A percentile compares a stretch with the other conserved stretches of the same genome.
phyloP scores from a whole-genome alignment of 2,797 vertebrate species.

The Scarus forsteni region DNA sequence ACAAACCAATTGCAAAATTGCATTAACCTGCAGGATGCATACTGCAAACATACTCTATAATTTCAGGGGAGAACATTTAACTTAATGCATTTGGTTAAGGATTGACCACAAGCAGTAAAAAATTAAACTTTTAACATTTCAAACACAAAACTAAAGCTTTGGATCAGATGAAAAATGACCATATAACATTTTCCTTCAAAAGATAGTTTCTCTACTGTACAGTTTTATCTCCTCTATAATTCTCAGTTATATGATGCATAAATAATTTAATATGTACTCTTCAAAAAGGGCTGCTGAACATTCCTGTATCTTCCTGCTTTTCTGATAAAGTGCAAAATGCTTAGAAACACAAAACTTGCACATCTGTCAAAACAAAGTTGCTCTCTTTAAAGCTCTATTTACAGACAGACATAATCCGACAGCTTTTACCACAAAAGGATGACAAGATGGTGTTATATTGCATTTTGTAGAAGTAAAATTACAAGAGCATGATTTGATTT shows the following conservation, averaged over 20 bases:
- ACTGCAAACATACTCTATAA: slow-evolving; percentile 27
- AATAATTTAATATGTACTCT: slow-evolving; percentile 34
- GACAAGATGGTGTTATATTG: background rate
- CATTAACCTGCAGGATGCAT: slow-evolving; percentile 42
- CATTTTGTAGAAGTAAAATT: background rate
- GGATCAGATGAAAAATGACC: slow-evolving; percentile 29
- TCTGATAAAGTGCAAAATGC: slow-evolving; percentile 76
- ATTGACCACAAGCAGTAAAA: slow-evolving; percentile 1
- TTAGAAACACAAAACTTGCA: slow-evolving; percentile 54
- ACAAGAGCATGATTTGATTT: slow-evolving; percentile 19
- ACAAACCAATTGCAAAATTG: slow-evolving; percentile 20
- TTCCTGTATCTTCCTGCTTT: slow-evolving; percentile 45
- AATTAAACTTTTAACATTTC: slow-evolving; percentile 14
- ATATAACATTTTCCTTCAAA: slow-evolving; percentile 41
- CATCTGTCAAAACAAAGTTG: slow-evolving; percentile 14
- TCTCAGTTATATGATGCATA: slow-evolving; percentile 36
- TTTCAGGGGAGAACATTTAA: background rate
- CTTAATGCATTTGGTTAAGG: slow-evolving; percentile 13
- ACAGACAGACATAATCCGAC: slow-evolving; percentile 14
- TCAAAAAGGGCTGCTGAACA: slow-evolving; percentile 31
- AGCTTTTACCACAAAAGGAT: background rate
- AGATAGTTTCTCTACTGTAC: slow-evolving; percentile 51
- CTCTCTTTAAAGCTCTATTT: slow-evolving; percentile 20
- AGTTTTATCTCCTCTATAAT: slow-evolving; percentile 33
- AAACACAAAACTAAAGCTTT: slow-evolving; percentile 29